Evolutionary conservation across 2,888 invertebrate genomes (phyloP).

Genomic region (Cosmopolites sordidus): DNA sequence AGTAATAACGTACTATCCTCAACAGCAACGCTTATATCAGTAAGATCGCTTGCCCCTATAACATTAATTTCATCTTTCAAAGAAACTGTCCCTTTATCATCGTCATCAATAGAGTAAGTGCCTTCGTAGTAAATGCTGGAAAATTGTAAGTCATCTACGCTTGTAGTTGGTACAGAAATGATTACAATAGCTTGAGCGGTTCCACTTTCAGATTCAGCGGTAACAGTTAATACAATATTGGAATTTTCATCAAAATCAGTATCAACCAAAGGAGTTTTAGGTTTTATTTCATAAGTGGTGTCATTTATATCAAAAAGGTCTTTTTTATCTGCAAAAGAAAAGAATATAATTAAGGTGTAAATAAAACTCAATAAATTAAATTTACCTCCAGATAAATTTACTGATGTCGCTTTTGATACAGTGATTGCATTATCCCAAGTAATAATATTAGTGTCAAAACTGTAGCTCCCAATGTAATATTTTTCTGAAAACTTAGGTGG

Average conservation of each 20-base stretch:
- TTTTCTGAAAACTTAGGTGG: constrained; percentile 25
- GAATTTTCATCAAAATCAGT: constrained; percentile 21
- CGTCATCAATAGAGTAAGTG: constrained; percentile 25
- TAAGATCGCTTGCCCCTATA: constrained; percentile 19
- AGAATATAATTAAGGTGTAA: too few relatives aligned
- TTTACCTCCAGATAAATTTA: constrained; percentile 28
- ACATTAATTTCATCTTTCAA: constrained; percentile 23
- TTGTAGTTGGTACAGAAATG: constrained; percentile 19
- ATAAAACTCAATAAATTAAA: too few relatives aligned
- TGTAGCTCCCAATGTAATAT: constrained; percentile 29
- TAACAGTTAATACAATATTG: constrained; percentile 25
- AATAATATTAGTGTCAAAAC: constrained; percentile 17
- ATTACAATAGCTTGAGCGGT: constrained; percentile 23
- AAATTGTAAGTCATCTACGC: constrained; percentile 24
- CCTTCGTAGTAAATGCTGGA: constrained; percentile 26
- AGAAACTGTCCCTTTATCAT: constrained; percentile 11
- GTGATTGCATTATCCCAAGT: constrained; percentile 14
- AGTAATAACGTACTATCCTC: constrained; percentile 13
- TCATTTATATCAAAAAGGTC: constrained; percentile 22
- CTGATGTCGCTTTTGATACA: constrained; percentile 7
- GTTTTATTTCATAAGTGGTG: constrained; percentile 17
- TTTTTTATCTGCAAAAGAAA: constrained; percentile 25
- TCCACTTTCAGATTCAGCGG: constrained; percentile 18
- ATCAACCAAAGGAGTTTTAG: constrained; percentile 14
- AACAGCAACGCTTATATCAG: constrained; percentile 13